Evolutionary conservation across 2,888 invertebrate genomes (phyloP).

Genomic region (Noctua comes): DNA sequence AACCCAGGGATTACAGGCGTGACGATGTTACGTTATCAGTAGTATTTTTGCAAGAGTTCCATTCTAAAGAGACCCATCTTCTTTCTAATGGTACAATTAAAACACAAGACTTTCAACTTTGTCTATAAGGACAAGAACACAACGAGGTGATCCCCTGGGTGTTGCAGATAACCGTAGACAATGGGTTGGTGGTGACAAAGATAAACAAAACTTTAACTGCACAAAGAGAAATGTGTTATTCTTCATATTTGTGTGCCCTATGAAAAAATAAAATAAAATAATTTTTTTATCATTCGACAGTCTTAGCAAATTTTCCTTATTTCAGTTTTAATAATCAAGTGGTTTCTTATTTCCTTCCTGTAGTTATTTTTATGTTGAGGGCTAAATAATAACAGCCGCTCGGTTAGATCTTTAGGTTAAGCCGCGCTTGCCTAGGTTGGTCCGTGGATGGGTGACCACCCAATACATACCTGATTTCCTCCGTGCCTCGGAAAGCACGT

Average conservation of each 20-base stretch:
- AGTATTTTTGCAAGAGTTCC: neutral
- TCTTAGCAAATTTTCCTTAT: neutral
- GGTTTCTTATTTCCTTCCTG: neutral
- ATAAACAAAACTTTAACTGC: neutral
- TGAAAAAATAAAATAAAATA: too few species aligned
- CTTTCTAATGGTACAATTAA: neutral
- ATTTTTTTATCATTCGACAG: neutral
- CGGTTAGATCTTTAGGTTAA: neutral
- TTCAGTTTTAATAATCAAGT: too few species aligned
- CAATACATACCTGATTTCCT: neutral
- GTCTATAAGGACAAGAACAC: neutral
- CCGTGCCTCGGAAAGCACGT: neutral
- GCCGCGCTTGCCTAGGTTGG: neutral
- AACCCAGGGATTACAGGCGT: too few species aligned
- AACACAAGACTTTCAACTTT: conserved; percentile 5
- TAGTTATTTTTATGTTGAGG: neutral
- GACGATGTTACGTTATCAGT: too few species aligned
- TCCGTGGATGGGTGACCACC: neutral
- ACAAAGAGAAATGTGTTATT: neutral
- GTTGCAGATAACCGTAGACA: neutral
- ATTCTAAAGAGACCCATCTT: neutral
- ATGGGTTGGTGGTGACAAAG: neutral
- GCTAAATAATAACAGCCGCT: neutral
- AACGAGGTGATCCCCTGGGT: neutral
- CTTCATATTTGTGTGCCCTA: neutral